phyloP scores from a whole-genome alignment of 2,113 vertebrate genomes.

The Bufo gargarizans region DNA sequence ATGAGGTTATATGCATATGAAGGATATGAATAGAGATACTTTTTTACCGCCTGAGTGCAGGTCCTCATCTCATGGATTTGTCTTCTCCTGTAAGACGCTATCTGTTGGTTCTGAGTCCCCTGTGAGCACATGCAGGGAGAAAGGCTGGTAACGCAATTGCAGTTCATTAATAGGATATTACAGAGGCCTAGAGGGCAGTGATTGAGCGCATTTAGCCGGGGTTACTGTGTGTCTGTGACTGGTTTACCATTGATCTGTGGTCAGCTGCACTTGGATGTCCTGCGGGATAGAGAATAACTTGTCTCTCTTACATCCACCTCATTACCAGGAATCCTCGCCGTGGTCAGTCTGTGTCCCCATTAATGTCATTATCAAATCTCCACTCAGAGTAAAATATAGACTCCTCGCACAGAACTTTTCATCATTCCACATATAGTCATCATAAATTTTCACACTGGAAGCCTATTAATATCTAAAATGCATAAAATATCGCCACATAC shows the following conservation, averaged over 20 bases:
- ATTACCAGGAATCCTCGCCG: conserved; percentile 30
- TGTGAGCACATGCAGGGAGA: neutral
- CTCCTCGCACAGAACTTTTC: neutral
- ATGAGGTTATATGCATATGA: no score
- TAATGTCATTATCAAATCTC: conserved; percentile 2
- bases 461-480: neutral
- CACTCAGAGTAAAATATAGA: neutral
- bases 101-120: neutral
- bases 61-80: neutral
- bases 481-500: neutral
- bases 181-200: conserved; percentile 14
- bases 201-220: conserved; percentile 17
- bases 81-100: neutral
- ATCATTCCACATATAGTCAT: neutral
- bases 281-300: conserved; percentile 6
- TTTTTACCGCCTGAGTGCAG: neutral
- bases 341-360: conserved; percentile 31
- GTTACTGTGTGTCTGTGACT: conserved; percentile 26
- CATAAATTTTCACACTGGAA: neutral
- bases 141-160: neutral
- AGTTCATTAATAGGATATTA: conserved; percentile 22
- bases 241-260: conserved; percentile 36
- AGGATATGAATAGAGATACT: no score
- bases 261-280: conserved; percentile 26
- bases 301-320: conserved; percentile 10